phyloP scores from a whole-genome alignment of 2,888 invertebrate genomes.

The Liopterus haemorrhoidalis region DNA sequence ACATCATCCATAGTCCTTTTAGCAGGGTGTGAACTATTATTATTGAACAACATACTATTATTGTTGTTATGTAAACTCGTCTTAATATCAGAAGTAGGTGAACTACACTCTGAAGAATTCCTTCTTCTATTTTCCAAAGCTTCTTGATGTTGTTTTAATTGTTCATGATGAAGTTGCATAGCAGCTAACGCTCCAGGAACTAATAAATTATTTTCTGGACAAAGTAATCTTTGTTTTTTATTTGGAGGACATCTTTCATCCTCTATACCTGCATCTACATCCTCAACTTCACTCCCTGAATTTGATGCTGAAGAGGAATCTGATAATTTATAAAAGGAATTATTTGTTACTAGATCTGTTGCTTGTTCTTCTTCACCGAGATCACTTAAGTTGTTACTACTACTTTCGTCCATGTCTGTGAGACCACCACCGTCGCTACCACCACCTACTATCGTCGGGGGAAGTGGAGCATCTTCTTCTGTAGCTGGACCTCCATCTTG shows the following conservation, averaged over 20 bases:
- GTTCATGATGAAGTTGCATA: constrained; percentile 53
- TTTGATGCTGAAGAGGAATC: constrained; percentile 44
- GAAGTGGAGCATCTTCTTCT: constrained; percentile 43
- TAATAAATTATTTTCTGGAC: constrained; percentile 37
- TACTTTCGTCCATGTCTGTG: constrained; percentile 51
- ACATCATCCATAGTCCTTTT: constrained; percentile 90
- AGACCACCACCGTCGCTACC: constrained; percentile 56
- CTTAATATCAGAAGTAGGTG: constrained; percentile 62
- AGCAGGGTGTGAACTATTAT: constrained; percentile 55
- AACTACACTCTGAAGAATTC: constrained; percentile 66
- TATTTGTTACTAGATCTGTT: constrained; percentile 43
- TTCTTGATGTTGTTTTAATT: constrained; percentile 45
- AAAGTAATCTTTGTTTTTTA: constrained; percentile 44
- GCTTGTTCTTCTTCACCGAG: constrained; percentile 57
- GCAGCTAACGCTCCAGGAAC: constrained; percentile 33
- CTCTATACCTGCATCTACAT: constrained; percentile 44
- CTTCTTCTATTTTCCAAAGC: constrained; percentile 36
- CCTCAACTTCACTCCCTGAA: constrained; percentile 44
- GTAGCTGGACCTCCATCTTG: constrained; percentile 59
- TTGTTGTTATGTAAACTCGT: constrained; percentile 55
- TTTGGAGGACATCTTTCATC: constrained; percentile 44
- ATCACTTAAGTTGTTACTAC: constrained; percentile 56
- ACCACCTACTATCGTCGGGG: constrained; percentile 41
- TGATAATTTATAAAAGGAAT: constrained; percentile 42
- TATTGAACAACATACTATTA: constrained; percentile 60